Evolutionary conservation across 2,797 vertebrate genomes (phyloP).

Genomic region (Microtus californicus): DNA sequence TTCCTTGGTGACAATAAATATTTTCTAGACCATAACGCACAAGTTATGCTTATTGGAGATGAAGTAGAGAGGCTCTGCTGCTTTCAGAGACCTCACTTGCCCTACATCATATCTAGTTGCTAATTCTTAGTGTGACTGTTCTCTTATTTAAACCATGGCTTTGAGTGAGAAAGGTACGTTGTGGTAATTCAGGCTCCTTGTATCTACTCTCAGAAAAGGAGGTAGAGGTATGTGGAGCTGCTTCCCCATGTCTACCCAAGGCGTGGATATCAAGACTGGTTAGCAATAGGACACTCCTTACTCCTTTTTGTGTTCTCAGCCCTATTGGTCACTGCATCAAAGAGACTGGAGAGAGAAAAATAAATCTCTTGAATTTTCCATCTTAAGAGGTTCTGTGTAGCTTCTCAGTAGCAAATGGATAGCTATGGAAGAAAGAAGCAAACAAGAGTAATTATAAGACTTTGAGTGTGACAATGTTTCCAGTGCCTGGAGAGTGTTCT

Average conservation of each 20-base stretch:
- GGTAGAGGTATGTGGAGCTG: background rate
- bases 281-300: background rate
- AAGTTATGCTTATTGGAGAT: background rate
- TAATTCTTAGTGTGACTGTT: background rate
- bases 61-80: background rate
- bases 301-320: background rate
- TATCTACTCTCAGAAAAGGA: background rate
- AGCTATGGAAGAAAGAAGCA: background rate
- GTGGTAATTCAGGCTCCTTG: background rate
- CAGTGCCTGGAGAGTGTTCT: background rate
- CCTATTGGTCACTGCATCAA: background rate
- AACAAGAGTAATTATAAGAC: background rate
- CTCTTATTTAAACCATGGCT: background rate
- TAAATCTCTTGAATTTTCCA: background rate
- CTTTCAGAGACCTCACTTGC: background rate
- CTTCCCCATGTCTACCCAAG: no score
- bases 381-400: background rate
- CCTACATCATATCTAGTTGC: background rate
- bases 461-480: background rate
- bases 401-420: background rate
- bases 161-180: background rate
- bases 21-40: background rate
- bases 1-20: background rate
- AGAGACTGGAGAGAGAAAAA: background rate
- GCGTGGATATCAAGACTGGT: background rate